Base-by-base conservation (phyloP, 2,113 vertebrate species). In the Neotragus pygmaeus region DNA sequence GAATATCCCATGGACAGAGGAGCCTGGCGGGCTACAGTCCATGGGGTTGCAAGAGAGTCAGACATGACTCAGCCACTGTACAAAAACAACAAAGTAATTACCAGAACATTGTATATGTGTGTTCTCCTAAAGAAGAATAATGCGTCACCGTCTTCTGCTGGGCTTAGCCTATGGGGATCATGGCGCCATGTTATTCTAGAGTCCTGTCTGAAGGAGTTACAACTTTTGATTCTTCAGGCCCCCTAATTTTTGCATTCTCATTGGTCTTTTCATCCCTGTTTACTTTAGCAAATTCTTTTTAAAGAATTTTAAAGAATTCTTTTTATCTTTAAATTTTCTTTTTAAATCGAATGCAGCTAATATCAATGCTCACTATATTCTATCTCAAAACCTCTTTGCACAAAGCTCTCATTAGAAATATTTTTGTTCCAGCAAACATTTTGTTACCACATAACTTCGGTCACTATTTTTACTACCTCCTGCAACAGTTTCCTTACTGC, bases 361-460 rank as follows among this genome's bases (percentile, higher is more conserved):
- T 73, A 6, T 21, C 75, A 64, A 23, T 1, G 2, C 33, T 84
- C 2, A 12, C 33, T 57, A 64, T 8, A 92, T 73, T 84, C 64
- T 85, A 6, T 75, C 33, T 73, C 28, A 51, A 33, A 91, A 70
- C 4, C 17, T 91, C 47, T 55, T 66, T 64, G 12, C 14, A 45
- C 36, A 88, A 88, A 93, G 6, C 25, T 53, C 25, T 95, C n/a
- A 28, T 89, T 60, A 39, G 53, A 95, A 91, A 91, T 92, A 60
- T 51, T 75, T 88, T 81, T 73, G 80, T 91, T 91, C 60, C 60
- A 43, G 36, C 73, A 90, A 23, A 39, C 82, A 47, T 93, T 84
- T 97, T 98, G 45, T 27, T 64, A 3, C n/a, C 27, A 12, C 1
- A 13, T 66, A 77, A 21, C 28, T 13, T 57, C 23, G 5, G 16